A percentile compares a stretch with the other conserved stretches of the same genome.
phyloP scores from a whole-genome alignment of 2,113 vertebrate genomes.

The Sterna hirundo region DNA sequence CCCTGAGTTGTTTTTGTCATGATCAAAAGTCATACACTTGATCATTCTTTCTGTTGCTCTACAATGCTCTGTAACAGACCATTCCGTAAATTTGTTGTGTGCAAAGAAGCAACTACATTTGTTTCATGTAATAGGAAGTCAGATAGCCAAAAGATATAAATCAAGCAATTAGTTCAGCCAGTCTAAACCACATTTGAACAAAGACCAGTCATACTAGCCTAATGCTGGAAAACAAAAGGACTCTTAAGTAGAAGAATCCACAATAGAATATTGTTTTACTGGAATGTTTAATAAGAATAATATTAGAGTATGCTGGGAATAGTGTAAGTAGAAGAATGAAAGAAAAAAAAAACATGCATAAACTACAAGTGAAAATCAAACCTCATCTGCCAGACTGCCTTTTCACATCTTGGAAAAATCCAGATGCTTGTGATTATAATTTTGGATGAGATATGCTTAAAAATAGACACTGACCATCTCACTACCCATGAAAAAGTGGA shows the following conservation, averaged over 20 bases:
- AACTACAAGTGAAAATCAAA: conserved; percentile 8
- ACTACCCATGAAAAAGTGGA: not conserved
- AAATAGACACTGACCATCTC: not conserved
- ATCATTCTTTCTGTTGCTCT: not conserved
- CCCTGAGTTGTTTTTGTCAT: not conserved
- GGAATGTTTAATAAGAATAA: not conserved
- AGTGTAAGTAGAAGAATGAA: not conserved
- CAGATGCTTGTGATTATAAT: not conserved
- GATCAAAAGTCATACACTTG: not conserved
- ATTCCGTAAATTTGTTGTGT: not conserved
- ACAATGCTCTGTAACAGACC: not conserved
- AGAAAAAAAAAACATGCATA: not conserved
- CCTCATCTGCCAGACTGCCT: not conserved
- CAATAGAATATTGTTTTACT: not conserved
- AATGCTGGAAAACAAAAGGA: not conserved
- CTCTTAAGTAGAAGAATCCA: not conserved
- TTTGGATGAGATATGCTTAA: not conserved
- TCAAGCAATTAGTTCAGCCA: not conserved
- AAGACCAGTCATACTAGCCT: not conserved
- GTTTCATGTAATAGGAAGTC: not conserved
- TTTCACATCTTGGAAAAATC: conserved; percentile 41
- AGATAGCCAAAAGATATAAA: not conserved
- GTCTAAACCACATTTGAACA: not conserved
- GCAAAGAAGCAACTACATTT: not conserved
- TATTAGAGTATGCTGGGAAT: not conserved